A percentile compares a stretch with the other conserved stretches of the same genome.
These are phyloP conservation scores for Mesorhabditis spiculigera DNA, from an alignment of 2,888 invertebrate species.

Conservation along the genomic window DNA sequence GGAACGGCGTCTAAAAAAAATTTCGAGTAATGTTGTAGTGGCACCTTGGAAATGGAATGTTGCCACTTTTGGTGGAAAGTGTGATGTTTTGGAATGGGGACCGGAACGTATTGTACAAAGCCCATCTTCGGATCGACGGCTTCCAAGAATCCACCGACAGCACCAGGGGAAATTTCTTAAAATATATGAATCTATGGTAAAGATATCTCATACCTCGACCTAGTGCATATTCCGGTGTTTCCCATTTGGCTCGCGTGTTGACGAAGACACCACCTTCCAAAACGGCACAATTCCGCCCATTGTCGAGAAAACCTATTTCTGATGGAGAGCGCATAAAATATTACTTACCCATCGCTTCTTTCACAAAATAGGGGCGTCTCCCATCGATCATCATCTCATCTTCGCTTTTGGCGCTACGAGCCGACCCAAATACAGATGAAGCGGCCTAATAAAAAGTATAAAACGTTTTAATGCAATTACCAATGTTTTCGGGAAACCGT, in stretches of 20 bases:
- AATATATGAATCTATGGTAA: constrained; percentile 8
- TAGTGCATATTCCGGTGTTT: constrained; percentile 56
- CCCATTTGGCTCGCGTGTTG: constrained; percentile 51
- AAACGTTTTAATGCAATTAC: constrained; percentile 1
- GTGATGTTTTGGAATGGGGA: constrained; percentile 62
- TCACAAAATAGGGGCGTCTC: constrained; percentile 22
- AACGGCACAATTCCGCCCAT: constrained; percentile 15
- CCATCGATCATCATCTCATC: constrained; percentile 11
- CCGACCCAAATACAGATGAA: too few relatives aligned
- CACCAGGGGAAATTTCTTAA: constrained; percentile 39
- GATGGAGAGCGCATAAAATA: constrained; percentile 13
- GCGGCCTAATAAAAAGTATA: too few relatives aligned
- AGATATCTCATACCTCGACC: constrained; percentile 45
- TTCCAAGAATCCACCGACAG: constrained; percentile 63
- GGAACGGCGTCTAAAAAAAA: constrained; percentile 59
- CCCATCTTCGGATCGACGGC: constrained; percentile 64
- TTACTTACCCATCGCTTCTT: constrained; percentile 15
- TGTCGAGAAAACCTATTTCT: constrained; percentile 21
- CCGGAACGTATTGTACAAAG: constrained; percentile 65
- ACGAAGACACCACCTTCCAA: constrained; percentile 27
- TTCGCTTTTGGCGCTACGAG: background rate
- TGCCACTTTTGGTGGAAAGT: constrained; percentile 58
- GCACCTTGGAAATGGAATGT: background rate
- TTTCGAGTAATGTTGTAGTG: background rate
- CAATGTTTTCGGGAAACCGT: constrained; percentile 13